Base-by-base conservation (phyloP, 1,140 invertebrate genomes). In the Phocides pigmalion region DNA sequence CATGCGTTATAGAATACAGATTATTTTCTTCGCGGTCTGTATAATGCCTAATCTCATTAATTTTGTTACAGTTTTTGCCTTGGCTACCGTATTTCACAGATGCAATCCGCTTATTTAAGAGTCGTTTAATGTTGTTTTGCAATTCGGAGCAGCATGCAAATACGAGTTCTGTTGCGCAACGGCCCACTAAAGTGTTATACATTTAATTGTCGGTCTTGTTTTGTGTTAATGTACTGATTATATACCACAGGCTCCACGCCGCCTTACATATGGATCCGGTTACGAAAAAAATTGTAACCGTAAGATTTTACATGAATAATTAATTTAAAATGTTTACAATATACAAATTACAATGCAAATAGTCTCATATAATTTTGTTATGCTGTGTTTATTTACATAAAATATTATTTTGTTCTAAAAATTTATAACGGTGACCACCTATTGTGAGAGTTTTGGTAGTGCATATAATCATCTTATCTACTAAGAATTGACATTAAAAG, bases 81-180 rank as follows among this genome's bases (percentile, higher is more conserved):
- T n/a, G 42, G 42, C 25, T 25, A 12, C 28, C 11, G 25, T 35
- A 47, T 47, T 59, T 59, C 12, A 59, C 28, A 28, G 47, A 16
- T 59, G 56, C 56, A 59, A 59, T 59, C 41, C 9, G 22, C 41
- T 46, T 46, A 58, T 46, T 46, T 53, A 53, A 19, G 25, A 32
- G 11, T 46, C 54, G 54, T 35, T 56, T 32, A 58, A 46, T 20
- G 22, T 56, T 58, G 14, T 59, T 59, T 59, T 59, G 56, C 56
- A 59, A 59, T 47, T 59, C 17, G 9, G 15, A 59, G 25, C 16
- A n/a, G 56, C 42, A 59, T 47, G 28, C 56, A 58, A 58, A 58
- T 58, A 47, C 56, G n/a, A 32, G 42, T 46, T 59, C 12, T 42
- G 56, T 59, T 59, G 56, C 56, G 44, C 25, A 59, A 59, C 28